These are phyloP conservation scores for Palaemon carinicauda DNA, from an alignment of 1,140 invertebrate species.

Conservation along the genomic window DNA sequence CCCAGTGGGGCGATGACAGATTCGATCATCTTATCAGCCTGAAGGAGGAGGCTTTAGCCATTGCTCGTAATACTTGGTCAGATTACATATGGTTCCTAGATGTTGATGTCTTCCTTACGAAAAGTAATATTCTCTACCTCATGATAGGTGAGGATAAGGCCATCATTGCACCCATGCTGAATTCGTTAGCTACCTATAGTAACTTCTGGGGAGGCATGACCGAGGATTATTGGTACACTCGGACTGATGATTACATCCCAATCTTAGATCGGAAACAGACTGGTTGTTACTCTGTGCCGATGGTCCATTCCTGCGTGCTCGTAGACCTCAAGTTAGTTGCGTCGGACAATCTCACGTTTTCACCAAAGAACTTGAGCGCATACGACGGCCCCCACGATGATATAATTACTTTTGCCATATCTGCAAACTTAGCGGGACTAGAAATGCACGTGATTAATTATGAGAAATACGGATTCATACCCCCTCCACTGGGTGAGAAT, in stretches of 20 bases:
- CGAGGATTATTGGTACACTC: conserved; percentile 84
- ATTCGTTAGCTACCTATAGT: conserved; percentile 87
- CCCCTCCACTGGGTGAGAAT: conserved; percentile 79
- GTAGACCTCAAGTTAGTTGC: conserved; percentile 75
- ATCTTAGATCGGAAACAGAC: conserved; percentile 77
- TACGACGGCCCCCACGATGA: conserved; percentile 87
- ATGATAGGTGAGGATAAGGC: conserved; percentile 71
- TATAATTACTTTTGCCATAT: conserved; percentile 91
- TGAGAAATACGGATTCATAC: conserved; percentile 81
- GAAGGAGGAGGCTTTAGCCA: conserved; percentile 79
- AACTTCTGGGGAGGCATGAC: conserved; percentile 97
- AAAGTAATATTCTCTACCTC: conserved; percentile 74
- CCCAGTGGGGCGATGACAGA: conserved; percentile 76
- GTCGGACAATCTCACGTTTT: conserved; percentile 80
- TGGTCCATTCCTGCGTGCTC: conserved; percentile 90
- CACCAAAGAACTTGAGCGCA: conserved; percentile 70
- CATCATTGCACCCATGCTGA: conserved; percentile 83
- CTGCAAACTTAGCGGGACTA: conserved; percentile 79
- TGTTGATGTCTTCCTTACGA: conserved; percentile 85
- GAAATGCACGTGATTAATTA: conserved; percentile 84
- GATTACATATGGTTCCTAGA: conserved; percentile 90
- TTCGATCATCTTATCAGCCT: conserved; percentile 84
- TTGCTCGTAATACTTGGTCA: conserved; percentile 80
- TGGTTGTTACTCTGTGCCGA: conserved; percentile 86
- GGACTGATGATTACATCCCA: conserved; percentile 86